Conservation (phyloP, 1,140 invertebrate genomes). For the Hyles euphorbiae region DNA sequence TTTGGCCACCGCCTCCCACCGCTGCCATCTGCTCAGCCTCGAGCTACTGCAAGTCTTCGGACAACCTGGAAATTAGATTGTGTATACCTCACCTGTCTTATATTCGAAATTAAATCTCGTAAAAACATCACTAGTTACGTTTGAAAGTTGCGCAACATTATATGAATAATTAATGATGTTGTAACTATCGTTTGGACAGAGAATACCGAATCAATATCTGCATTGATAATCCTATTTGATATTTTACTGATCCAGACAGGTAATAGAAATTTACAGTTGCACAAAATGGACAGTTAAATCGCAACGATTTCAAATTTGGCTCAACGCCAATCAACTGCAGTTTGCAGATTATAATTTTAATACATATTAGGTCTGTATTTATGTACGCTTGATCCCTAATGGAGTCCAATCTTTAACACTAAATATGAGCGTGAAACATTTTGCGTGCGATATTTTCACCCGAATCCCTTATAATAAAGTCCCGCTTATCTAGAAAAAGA, state of each 20-base stretch:
- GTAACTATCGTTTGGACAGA: neutral
- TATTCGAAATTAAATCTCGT: too few relatives aligned
- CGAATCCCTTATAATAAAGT: conserved; percentile 8
- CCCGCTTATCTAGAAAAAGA: conserved; percentile 21
- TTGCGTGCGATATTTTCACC: too few relatives aligned
- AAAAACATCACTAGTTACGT: too few relatives aligned
- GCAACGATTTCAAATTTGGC: conserved; percentile 15
- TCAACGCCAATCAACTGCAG: conserved; percentile 15
- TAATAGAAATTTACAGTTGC: conserved; percentile 1
- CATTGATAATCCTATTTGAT: too few relatives aligned
- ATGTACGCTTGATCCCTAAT: too few relatives aligned
- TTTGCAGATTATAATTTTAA: conserved; percentile 6
- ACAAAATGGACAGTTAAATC: conserved; percentile 19
- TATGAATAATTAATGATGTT: neutral
- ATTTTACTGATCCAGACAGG: neutral
- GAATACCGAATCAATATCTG: too few relatives aligned
- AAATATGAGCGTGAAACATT: too few relatives aligned
- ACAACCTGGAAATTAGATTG: conserved; percentile 55
- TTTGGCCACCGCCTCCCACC: conserved; percentile 7
- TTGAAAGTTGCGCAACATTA: too few relatives aligned
- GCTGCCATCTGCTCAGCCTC: conserved; percentile 17
- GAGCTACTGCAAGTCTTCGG: conserved; percentile 35
- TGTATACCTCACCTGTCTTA: conserved; percentile 23
- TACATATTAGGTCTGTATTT: conserved; percentile 1
- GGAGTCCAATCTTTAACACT: too few relatives aligned